Percentiles rank a stretch among this genome's conserved stretches.
Conservation (phyloP, 2,888 invertebrate genomes). For the Adelphocoris suturalis region DNA sequence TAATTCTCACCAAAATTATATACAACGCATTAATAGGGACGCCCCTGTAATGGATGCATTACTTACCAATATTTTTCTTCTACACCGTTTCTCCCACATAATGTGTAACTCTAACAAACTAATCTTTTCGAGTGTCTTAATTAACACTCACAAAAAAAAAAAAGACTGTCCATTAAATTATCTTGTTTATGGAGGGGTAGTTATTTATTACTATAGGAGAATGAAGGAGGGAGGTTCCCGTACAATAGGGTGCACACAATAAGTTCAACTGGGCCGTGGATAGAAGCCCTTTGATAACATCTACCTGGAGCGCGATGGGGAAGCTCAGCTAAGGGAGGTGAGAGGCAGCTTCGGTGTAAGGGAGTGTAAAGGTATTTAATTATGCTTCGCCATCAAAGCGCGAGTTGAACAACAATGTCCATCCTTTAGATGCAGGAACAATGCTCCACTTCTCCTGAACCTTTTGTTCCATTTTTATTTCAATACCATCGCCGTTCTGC, state of each 20-base stretch:
- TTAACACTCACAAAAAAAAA: neutral
- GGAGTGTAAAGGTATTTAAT: conserved; percentile 58
- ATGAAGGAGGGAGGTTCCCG: neutral
- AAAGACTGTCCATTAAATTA: conserved; percentile 30
- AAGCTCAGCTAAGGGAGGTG: neutral
- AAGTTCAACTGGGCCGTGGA: conserved; percentile 18
- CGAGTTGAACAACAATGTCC: conserved; percentile 60
- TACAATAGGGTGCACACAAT: conserved; percentile 37
- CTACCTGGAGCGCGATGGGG: neutral
- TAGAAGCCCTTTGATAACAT: conserved; percentile 36
- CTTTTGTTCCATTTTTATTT: conserved; percentile 52
- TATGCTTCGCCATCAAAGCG: conserved; percentile 60
- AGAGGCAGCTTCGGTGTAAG: conserved; percentile 18
- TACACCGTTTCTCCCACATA: too few species aligned
- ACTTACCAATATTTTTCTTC: too few species aligned
- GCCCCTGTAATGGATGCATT: too few species aligned
- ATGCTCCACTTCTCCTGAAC: conserved; percentile 37
- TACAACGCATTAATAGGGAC: too few species aligned
- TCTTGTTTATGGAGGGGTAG: conserved; percentile 37
- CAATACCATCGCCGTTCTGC: conserved; percentile 20
- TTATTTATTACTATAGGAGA: conserved; percentile 10
- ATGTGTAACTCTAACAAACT: too few species aligned
- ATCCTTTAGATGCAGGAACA: conserved; percentile 55
- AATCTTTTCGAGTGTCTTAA: neutral
- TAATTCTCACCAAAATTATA: too few species aligned